Conservation (phyloP, 2,113 vertebrate genomes). For the Apaloderma vittatum region DNA sequence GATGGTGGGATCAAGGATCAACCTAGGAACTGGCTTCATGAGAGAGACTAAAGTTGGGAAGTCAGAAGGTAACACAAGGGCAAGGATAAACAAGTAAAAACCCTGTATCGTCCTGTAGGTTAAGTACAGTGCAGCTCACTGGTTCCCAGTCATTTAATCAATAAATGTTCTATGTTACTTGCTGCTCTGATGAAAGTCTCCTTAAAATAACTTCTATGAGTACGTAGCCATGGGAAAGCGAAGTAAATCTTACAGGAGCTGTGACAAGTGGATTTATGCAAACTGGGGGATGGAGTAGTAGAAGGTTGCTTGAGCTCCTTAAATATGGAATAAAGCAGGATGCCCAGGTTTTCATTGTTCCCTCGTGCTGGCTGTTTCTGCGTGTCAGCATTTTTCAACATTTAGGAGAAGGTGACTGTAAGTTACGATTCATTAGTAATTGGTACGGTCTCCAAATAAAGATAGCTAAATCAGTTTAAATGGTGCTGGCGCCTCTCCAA, state of each 20-base stretch:
- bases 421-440: slow-evolving; percentile 34
- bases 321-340: not conserved
- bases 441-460: slow-evolving; percentile 49
- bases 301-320: not conserved
- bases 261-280: not conserved
- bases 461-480: slow-evolving; percentile 57
- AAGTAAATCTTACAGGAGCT: slow-evolving; percentile 15
- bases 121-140: not conserved
- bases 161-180: slow-evolving; percentile 3
- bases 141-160: slow-evolving; percentile 33
- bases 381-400: not conserved
- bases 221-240: not conserved
- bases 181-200: not conserved
- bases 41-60: not conserved
- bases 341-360: slow-evolving; percentile 17
- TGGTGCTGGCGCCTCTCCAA: slow-evolving; percentile 49
- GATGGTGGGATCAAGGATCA: not conserved
- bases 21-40: not conserved
- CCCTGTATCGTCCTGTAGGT: not conserved
- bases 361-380: not conserved
- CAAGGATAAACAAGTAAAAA: not conserved
- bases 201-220: slow-evolving; percentile 54
- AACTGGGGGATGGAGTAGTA: not conserved
- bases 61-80: slow-evolving; percentile 11
- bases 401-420: not conserved